Base-by-base conservation (phyloP, 2,797 vertebrate species). In the Mus spretus region DNA sequence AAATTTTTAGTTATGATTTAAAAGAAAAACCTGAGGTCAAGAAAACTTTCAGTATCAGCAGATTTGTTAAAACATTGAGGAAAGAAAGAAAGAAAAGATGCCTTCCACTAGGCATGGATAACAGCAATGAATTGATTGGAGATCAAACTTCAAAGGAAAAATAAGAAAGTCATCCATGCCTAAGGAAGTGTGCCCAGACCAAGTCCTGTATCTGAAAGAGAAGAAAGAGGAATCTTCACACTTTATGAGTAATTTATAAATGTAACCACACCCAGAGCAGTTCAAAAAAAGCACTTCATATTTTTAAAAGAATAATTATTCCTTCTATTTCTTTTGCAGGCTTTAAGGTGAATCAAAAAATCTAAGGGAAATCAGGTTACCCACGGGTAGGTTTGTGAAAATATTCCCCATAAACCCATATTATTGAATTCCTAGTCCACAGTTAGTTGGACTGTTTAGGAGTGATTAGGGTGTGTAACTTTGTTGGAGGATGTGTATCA, bases 71-170 rank as follows among this genome's bases (percentile, higher is more conserved):
- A 78, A 78, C 6, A 50, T 31, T 6, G 13, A 78, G 31, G 47
- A 50, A 77, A 77, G 40, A 14, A 47, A 47, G 44, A 47, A 24
- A 50, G 28, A 79, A 19, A 53, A 8, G 6, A 7, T 50, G 44
- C 26, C 47, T 34, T 34, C 53, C 14, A 1, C 17, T 79, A 17
- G 7, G 5, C 47, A 34, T 31, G 47, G 72, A 79, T 19, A 28
- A 50, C 1, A 53, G 1, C 2, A 79, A 19, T 34, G 26, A 31
- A 31, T 24, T 28, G 44, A 15, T 31, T 0, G 7, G 8, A 26
- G 28, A 26, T 17, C 13, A 2, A 7, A 17, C 37, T 79, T 79
- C 47, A 34, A 44, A 53, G 28, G 28, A 50, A 78, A 6, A 77
- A 31, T 8, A 50, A 9, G 15, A 50, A 53, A 19, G 28, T 17